Evolutionary conservation across 1,140 invertebrate genomes (phyloP).

Genomic region (Planococcus citri): DNA sequence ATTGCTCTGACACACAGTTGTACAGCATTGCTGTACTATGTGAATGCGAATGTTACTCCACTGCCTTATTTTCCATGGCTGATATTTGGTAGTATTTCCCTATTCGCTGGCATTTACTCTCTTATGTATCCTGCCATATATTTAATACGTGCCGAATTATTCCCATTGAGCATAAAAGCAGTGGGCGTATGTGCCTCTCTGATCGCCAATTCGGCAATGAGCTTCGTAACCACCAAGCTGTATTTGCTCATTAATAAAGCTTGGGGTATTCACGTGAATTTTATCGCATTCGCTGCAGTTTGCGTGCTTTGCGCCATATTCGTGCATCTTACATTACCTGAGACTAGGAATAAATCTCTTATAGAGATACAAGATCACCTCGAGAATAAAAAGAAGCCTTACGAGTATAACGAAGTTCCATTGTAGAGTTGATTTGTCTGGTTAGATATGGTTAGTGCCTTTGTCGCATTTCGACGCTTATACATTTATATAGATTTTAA

Average conservation of each 20-base stretch:
- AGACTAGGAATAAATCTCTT: conserved; percentile 66
- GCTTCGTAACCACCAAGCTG: conserved; percentile 63
- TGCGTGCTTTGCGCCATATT: conserved; percentile 46
- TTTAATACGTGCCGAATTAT: conserved; percentile 44
- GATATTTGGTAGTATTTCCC: conserved; percentile 41
- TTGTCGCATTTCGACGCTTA: too few relatives aligned
- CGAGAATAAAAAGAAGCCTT: not conserved
- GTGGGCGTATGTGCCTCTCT: conserved; percentile 37
- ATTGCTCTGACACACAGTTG: conserved; percentile 33
- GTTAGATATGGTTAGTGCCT: too few relatives aligned
- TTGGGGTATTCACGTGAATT: conserved; percentile 54
- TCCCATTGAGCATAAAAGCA: conserved; percentile 47
- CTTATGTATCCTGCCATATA: conserved; percentile 40
- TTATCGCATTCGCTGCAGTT: conserved; percentile 63
- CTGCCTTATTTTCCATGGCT: conserved; percentile 35
- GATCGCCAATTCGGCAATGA: conserved; percentile 34
- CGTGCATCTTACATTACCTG: conserved; percentile 52
- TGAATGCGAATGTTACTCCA: conserved; percentile 33
- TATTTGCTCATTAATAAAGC: conserved; percentile 45
- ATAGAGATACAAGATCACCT: conserved; percentile 50
- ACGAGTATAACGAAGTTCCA: too few relatives aligned
- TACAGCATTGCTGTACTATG: conserved; percentile 36
- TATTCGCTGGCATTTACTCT: conserved; percentile 44
- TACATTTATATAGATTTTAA: too few relatives aligned
- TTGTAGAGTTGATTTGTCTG: too few relatives aligned